phyloP scores from a whole-genome alignment of 2,113 vertebrate genomes.

The Bostrychus sinensis region DNA sequence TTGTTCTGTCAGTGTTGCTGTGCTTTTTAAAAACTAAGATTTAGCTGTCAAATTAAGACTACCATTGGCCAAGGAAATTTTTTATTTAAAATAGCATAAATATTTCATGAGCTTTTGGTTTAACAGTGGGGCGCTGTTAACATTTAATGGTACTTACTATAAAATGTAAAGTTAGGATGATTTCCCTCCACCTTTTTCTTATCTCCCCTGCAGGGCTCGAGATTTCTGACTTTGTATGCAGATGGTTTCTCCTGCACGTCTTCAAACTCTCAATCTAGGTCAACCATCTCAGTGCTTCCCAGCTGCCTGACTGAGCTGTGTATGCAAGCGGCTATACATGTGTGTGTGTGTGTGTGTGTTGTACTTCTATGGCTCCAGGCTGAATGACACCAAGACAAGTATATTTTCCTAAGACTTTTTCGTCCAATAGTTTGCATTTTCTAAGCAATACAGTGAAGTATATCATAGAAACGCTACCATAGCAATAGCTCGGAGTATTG shows the following conservation, averaged over 20 bases:
- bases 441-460: constrained; percentile 25
- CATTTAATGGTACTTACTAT: constrained; percentile 1
- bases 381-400: constrained; percentile 34
- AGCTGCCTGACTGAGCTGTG: constrained; percentile 55
- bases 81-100: not conserved
- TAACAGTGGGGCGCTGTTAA: not conserved
- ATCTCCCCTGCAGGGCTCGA: constrained; percentile 27
- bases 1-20: not conserved
- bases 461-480: constrained; percentile 42
- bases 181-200: constrained; percentile 20
- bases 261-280: constrained; percentile 75
- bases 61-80: not conserved
- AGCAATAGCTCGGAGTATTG: constrained; percentile 55
- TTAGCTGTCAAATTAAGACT: not conserved
- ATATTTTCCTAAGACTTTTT: constrained; percentile 31
- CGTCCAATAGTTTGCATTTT: constrained; percentile 37
- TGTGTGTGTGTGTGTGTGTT: constrained; percentile 8
- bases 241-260: constrained; percentile 60
- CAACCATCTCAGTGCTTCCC: constrained; percentile 64
- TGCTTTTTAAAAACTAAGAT: constrained; percentile 2
- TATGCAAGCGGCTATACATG: constrained; percentile 19
- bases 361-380: constrained; percentile 33
- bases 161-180: constrained; percentile 38
- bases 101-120: not conserved
- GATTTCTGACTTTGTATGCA: constrained; percentile 72